Evolutionary conservation across 1,140 invertebrate genomes (phyloP).

Genomic region (Anadara kagoshimensis): DNA sequence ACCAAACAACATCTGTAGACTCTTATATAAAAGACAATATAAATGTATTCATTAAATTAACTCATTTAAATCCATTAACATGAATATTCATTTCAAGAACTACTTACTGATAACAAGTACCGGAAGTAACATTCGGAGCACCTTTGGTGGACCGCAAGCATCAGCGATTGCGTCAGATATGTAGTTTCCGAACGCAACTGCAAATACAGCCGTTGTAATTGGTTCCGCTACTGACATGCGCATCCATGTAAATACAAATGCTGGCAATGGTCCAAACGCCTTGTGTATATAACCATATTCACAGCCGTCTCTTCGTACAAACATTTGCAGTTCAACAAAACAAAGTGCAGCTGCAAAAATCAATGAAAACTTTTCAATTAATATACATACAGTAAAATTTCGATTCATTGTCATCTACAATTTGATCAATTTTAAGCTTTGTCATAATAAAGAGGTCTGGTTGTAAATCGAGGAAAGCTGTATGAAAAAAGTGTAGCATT

Average conservation of each 20-base stretch:
- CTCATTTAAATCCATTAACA: too few species aligned
- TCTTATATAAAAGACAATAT: too few species aligned
- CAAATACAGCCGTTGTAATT: conserved; percentile 52
- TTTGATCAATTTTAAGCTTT: too few species aligned
- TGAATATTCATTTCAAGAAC: too few species aligned
- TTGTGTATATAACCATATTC: conserved; percentile 60
- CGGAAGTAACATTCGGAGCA: conserved; percentile 40
- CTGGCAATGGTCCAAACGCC: conserved; percentile 53
- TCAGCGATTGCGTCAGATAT: conserved; percentile 46
- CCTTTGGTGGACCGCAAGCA: conserved; percentile 45
- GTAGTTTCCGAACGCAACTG: conserved; percentile 53
- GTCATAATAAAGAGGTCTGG: too few species aligned
- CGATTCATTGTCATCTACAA: too few species aligned
- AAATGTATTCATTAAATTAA: too few species aligned
- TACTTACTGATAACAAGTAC: conserved; percentile 51
- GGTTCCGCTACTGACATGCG: conserved; percentile 54
- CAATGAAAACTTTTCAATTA: too few species aligned
- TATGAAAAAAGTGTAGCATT: too few species aligned
- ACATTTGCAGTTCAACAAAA: conserved; percentile 55
- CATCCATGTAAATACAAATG: conserved; percentile 59
- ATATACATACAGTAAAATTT: too few species aligned
- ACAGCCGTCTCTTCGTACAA: conserved; percentile 51
- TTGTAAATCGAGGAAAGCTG: too few species aligned
- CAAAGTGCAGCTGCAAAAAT: conserved; percentile 49
- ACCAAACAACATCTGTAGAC: too few species aligned